Evolutionary conservation across 2,797 vertebrate genomes (phyloP), one percentile per base, ranked within the genome.

Genomic region (Mus caroli): DNA sequence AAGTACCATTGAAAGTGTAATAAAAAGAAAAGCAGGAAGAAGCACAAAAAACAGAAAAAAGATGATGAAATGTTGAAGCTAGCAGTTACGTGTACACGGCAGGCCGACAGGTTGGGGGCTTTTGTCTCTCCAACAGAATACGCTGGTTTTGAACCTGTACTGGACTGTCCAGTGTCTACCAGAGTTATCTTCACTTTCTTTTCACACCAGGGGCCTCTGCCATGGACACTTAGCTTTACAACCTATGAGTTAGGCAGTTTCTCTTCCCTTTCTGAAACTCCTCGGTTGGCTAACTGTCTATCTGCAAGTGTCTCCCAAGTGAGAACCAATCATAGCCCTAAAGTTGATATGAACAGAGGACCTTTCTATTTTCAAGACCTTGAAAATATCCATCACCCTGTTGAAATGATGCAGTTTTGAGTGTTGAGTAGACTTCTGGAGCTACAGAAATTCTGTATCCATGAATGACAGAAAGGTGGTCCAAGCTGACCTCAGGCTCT

Each of bases 51-150:
- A 69, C 67, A 88, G 22, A 37, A 56, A 73, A 88, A 76, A 60
- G 62, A 50, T 52, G 54, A 58, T 60, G 37, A 75, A 76, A 43
- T 60, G 26, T 43, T 58, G 17, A 60, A 76, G 56, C 17, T 43
- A 26, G 14, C 37, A 56, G 37, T 75, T 58, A 43, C 14, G 0
- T 73, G 69, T 31, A 46, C 10, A 31, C 3, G 26, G 37, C 7
- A 5, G 37, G 15, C n/a, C 1, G 2, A 43, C 3, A 6, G 8
- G 34, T 13, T 24, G 0, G 7, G n/a, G 8, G 2, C 86, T 60
- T 54, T 75, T 54, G 17, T 58, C 52, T 76, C 56, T 88, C 54
- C 54, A 60, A 60, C 14, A 15, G 37, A 12, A 22, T 26, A 43
- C 58, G 20, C 50, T 34, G 54, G 6, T 75, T 56, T 56, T 58